Percentiles rank a stretch among this genome's conserved stretches.
Conservation (phyloP, 1,140 invertebrate species). For the Rhagoletis zephyria region DNA sequence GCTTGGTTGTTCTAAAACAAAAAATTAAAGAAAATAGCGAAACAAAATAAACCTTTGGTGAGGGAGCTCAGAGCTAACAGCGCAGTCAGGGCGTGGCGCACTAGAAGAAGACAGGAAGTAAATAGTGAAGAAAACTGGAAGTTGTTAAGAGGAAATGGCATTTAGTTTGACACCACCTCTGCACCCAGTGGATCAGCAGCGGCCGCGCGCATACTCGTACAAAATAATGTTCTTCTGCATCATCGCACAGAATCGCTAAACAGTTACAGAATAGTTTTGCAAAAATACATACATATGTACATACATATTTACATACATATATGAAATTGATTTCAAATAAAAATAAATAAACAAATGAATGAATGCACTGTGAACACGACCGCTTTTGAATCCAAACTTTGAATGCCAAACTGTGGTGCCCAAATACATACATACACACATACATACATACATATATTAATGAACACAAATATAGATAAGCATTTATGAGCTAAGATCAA, state of each 20-base stretch:
- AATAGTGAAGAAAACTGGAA: neutral
- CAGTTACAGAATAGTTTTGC: neutral
- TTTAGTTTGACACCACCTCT: conserved; percentile 32
- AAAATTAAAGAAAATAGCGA: neutral
- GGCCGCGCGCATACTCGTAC: conserved; percentile 47
- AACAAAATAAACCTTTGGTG: neutral
- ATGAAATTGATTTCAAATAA: neutral
- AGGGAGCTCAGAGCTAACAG: conserved; percentile 7
- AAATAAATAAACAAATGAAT: neutral
- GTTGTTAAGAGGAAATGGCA: neutral
- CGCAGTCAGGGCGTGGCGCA: neutral
- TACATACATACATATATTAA: neutral
- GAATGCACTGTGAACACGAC: conserved; percentile 52
- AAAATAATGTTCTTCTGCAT: conserved; percentile 56
- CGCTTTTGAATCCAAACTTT: conserved; percentile 50
- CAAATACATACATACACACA: neutral
- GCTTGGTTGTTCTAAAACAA: neutral
- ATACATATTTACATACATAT: neutral
- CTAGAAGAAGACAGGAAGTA: neutral
- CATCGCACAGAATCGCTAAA: conserved; percentile 54
- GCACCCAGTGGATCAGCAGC: conserved; percentile 49
- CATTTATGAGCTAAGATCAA: neutral
- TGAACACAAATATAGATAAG: too few species aligned
- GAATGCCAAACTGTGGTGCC: neutral
- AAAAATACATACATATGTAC: neutral